These are phyloP conservation scores for Crotalus horridus DNA, from an alignment of 2,113 vertebrate genomes.

Conservation along the genomic window DNA sequence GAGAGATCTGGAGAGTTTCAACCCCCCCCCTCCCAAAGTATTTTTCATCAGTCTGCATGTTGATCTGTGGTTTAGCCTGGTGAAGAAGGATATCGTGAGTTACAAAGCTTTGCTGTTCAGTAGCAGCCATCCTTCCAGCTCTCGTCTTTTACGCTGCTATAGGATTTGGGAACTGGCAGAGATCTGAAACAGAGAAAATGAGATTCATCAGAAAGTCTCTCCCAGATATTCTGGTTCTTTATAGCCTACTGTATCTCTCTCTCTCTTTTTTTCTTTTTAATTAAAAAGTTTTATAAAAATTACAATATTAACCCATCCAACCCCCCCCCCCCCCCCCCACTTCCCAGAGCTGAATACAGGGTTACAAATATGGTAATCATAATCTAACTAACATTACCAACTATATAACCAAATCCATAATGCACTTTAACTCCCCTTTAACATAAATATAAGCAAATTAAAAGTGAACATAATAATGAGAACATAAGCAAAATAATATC, in stretches of 20 bases:
- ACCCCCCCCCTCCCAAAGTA: constrained; percentile 65
- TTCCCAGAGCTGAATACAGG: too few relatives aligned
- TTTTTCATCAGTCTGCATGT: constrained; percentile 71
- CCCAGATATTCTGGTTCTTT: neutral
- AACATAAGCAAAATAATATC: too few relatives aligned
- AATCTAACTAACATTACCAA: too few relatives aligned
- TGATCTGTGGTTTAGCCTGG: constrained; percentile 65
- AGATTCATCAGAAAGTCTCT: neutral
- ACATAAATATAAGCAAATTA: too few relatives aligned
- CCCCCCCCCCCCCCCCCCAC: too few relatives aligned
- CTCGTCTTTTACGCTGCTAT: constrained; percentile 82
- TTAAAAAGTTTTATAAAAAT: too few relatives aligned
- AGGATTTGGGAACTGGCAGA: constrained; percentile 86
- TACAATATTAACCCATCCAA: too few relatives aligned
- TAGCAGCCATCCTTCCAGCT: constrained; percentile 99
- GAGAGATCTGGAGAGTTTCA: constrained; percentile 72
- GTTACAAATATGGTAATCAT: too few relatives aligned
- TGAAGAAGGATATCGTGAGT: constrained; percentile 65
- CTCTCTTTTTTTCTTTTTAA: too few relatives aligned
- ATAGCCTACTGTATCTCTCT: neutral
- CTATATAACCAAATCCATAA: too few relatives aligned
- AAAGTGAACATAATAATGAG: too few relatives aligned
- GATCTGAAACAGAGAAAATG: constrained; percentile 74
- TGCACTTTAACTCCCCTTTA: too few relatives aligned
- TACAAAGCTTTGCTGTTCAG: constrained; percentile 71